phyloP scores from a whole-genome alignment of 2,113 vertebrate genomes.

The Axis porcinus region DNA sequence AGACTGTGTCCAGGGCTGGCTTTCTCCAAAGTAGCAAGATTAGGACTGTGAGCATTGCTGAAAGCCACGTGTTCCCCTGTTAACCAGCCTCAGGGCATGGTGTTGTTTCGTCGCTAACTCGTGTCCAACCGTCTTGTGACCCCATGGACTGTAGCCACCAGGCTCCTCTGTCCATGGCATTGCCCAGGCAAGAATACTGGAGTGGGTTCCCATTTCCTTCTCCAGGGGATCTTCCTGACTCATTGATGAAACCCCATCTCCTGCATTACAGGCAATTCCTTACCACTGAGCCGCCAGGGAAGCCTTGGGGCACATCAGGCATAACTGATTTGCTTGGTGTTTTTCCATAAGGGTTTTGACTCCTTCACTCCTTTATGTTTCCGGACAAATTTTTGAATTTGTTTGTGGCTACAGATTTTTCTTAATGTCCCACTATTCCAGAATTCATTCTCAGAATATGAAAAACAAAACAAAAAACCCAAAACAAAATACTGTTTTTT shows the following conservation, averaged over 20 bases:
- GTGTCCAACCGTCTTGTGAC: rapidly evolving
- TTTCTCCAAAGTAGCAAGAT: background rate
- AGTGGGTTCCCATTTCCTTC: background rate
- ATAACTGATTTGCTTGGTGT: background rate
- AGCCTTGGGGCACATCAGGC: background rate
- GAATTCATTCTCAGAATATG: background rate
- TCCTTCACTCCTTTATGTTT: background rate
- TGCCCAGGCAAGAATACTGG: background rate
- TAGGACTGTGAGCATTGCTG: background rate
- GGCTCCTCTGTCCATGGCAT: background rate
- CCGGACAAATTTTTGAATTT: background rate
- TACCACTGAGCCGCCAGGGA: background rate
- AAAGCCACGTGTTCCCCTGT: background rate
- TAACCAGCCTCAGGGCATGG: background rate
- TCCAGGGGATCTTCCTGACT: background rate
- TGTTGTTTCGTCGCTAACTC: background rate
- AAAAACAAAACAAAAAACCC: background rate
- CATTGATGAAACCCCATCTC: background rate
- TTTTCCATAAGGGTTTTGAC: background rate
- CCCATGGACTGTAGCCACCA: background rate
- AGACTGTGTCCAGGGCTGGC: background rate
- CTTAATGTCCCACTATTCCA: background rate
- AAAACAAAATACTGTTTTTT: background rate
- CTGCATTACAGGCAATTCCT: background rate
- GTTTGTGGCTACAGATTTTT: background rate